phyloP scores from a whole-genome alignment of 2,797 vertebrate species.

The Hipposideros larvatus region DNA sequence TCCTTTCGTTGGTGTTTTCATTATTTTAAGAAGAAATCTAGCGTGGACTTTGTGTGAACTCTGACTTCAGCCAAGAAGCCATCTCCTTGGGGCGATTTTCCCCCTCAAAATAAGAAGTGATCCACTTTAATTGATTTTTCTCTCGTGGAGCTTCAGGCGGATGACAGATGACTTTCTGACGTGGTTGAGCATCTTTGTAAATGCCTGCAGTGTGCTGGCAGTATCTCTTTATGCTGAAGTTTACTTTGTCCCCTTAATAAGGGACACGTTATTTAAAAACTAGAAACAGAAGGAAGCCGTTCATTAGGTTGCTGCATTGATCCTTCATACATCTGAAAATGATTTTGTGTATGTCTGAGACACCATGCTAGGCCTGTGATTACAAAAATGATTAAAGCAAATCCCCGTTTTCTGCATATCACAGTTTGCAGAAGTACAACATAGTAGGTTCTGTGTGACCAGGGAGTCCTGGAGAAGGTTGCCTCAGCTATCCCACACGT shows the following conservation, averaged over 20 bases:
- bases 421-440: not conserved
- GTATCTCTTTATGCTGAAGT: not conserved
- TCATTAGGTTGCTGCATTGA: not conserved
- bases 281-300: not conserved
- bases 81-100: slow-evolving; percentile 15
- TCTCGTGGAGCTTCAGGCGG: slow-evolving; percentile 40
- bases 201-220: not conserved
- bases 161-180: not conserved
- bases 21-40: slow-evolving; percentile 70
- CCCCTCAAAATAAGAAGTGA: slow-evolving; percentile 54
- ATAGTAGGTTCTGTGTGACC: not conserved
- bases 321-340: not conserved
- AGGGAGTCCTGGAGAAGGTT: not conserved
- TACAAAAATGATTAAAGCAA: too few relatives aligned
- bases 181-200: slow-evolving; percentile 15
- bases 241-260: not conserved
- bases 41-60: slow-evolving; percentile 84
- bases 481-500: not conserved
- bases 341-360: not conserved
- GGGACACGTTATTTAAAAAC: not conserved
- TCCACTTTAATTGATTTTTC: slow-evolving; percentile 62
- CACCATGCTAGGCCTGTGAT: not conserved
- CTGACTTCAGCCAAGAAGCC: slow-evolving; percentile 56
- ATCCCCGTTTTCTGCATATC: not conserved
- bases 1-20: slow-evolving; percentile 53